Evolutionary conservation across 2,888 invertebrate genomes (phyloP), one percentile per base, ranked within the genome.

Genomic region (Drosophila kambysellisi): DNA sequence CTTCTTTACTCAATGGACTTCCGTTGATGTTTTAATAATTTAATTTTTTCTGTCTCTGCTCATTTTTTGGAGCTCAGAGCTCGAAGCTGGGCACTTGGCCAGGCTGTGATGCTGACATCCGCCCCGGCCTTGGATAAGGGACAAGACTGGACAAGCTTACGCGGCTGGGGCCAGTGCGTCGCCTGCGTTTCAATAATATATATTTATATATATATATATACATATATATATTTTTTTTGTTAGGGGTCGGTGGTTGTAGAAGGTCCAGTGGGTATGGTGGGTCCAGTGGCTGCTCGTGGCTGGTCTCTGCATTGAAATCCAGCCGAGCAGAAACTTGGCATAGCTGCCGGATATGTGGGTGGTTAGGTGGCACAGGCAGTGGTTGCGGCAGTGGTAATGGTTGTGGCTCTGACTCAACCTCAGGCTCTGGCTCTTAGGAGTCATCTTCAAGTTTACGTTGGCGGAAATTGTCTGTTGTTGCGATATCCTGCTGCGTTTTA

Each of bases 381-480:
- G 32, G 15, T 17, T 7, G 17, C 17, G 74, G 61, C 60, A 33
- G 62, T 29, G 52, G 48, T 37, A 4, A 32, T 20, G 54, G 33
- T 41, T n/a, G 11, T n/a, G 57, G 62, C 67, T 60, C 68, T 51
- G 25, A 2, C 8, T 15, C 46, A 46, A 25, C 8, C 43, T n/a
- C 48, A n/a, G 62, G 60, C 33, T 20, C 7, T 12, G 59, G 70
- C 67, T 62, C 66, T 59, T 56, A n/a, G 54, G 52, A 70, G 60
- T 74, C 73, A 81, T 83, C 83, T 91, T 91, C 80, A 83, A 81
- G 83, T 90, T 90, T 81, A 89, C 90, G 87, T 91, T 86, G 84
- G 72, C 92, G 91, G 91, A 91, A 91, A 91, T 91, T 91, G 92
- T 89, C 87, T 90, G 91, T 89, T 91, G 89, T 91, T 79, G 92